phyloP scores from a whole-genome alignment of 2,113 vertebrate species.

The Pituophis catenifer region DNA sequence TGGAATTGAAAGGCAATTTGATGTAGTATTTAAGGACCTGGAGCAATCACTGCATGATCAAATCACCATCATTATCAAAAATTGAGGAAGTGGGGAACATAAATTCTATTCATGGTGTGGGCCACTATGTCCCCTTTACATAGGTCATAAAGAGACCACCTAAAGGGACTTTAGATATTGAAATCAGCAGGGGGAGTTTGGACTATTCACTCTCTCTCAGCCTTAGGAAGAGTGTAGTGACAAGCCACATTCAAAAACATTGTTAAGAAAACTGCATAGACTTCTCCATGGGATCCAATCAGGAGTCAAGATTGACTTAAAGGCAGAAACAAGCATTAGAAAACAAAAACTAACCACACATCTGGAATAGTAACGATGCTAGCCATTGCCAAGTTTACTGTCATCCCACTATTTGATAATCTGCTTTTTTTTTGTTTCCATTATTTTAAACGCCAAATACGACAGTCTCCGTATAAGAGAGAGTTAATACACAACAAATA shows the following conservation, averaged over 20 bases:
- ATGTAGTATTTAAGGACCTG: not conserved
- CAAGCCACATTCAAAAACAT: not conserved
- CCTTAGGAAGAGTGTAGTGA: not conserved
- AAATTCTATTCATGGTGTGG: not conserved
- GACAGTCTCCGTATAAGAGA: not conserved
- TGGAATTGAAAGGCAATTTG: not conserved
- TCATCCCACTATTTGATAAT: not conserved
- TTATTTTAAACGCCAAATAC: not conserved
- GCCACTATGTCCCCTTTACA: not conserved
- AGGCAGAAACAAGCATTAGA: not conserved
- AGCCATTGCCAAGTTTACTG: not conserved
- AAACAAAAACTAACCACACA: not conserved
- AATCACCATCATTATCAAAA: too few species aligned
- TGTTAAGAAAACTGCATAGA: not conserved
- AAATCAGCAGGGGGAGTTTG: not conserved
- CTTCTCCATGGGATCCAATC: not conserved
- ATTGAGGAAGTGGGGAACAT: not conserved
- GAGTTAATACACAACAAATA: not conserved
- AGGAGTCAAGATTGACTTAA: not conserved
- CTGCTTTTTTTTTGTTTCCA: too few species aligned
- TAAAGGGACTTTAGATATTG: not conserved
- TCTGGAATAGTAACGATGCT: not conserved
- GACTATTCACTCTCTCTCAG: not conserved
- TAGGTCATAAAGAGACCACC: not conserved
- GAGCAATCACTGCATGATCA: too few species aligned